These are phyloP conservation scores for Orthonychiurus folsomi DNA, from an alignment of 2,888 invertebrate genomes.

Conservation along the genomic window DNA sequence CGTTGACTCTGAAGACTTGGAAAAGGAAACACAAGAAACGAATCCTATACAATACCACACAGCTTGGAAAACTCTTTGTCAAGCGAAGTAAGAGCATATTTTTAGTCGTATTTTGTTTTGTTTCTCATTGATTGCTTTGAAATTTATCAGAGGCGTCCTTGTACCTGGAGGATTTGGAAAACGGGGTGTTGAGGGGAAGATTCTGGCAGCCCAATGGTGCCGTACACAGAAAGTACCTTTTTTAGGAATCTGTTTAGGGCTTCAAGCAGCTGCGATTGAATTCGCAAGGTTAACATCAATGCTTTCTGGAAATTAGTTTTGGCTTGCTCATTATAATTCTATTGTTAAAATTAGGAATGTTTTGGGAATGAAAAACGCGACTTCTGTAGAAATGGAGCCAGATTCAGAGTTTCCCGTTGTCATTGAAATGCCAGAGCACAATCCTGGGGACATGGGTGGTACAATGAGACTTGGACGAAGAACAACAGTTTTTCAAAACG, in stretches of 20 bases:
- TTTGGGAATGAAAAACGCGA: slow-evolving; percentile 63
- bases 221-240: slow-evolving; percentile 80
- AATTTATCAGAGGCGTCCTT: slow-evolving; percentile 66
- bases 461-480: slow-evolving; percentile 97
- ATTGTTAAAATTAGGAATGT: too few relatives aligned
- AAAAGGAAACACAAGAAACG: slow-evolving; percentile 59
- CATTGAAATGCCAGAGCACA: slow-evolving; percentile 98
- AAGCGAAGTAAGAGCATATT: slow-evolving; percentile 55
- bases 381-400: slow-evolving; percentile 75
- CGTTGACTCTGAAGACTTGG: slow-evolving; percentile 84
- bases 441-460: slow-evolving; percentile 83
- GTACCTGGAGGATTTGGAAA: slow-evolving; percentile 97
- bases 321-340: too few relatives aligned
- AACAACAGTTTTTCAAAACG: slow-evolving; percentile 65
- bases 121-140: slow-evolving; percentile 6
- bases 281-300: slow-evolving; percentile 53
- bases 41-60: slow-evolving; percentile 80
- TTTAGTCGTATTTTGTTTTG: not conserved
- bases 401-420: slow-evolving; percentile 68
- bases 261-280: slow-evolving; percentile 94
- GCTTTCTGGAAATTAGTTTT: not conserved
- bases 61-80: slow-evolving; percentile 85
- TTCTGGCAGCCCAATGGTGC: slow-evolving; percentile 87
- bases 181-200: slow-evolving; percentile 92
- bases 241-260: slow-evolving; percentile 92